Evolutionary conservation across 35 echinoderm and acorn worm genomes (phyloP).

Genomic region (Apostichopus californicus): DNA sequence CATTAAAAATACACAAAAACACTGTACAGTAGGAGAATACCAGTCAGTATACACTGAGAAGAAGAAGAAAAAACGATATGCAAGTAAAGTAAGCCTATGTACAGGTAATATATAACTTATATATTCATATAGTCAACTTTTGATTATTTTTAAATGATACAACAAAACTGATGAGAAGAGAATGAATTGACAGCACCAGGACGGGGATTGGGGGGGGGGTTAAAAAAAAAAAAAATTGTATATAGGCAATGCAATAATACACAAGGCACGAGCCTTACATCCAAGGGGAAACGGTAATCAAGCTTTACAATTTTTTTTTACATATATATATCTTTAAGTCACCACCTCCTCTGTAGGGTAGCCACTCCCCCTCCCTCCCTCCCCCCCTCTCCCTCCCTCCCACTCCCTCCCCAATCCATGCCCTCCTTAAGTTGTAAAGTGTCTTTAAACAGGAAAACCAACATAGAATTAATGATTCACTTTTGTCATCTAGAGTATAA

Average conservation of each 20-base stretch:
- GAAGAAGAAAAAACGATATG: background rate
- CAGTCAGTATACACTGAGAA: background rate
- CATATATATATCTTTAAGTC: too few relatives aligned
- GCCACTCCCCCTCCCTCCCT: too few relatives aligned
- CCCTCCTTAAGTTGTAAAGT: too few relatives aligned
- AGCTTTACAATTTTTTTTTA: too few relatives aligned
- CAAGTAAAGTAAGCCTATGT: constrained; percentile 5
- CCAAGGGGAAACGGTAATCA: background rate
- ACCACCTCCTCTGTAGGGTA: too few relatives aligned
- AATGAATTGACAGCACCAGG: background rate
- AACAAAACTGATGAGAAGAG: background rate
- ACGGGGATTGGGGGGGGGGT: background rate
- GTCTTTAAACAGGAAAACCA: too few relatives aligned
- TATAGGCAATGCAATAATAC: background rate
- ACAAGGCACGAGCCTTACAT: background rate
- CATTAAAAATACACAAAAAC: background rate
- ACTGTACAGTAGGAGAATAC: background rate
- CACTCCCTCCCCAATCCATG: too few relatives aligned
- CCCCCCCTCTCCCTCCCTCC: too few relatives aligned
- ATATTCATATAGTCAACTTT: constrained; percentile 34
- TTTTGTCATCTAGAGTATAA: too few relatives aligned
- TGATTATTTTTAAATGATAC: background rate
- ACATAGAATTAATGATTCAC: too few relatives aligned
- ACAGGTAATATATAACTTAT: constrained; percentile 35
- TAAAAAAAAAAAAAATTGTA: background rate